Percentiles rank a stretch among this genome's conserved stretches.
These are phyloP conservation scores for Unio pictorum DNA, from an alignment of 2,888 invertebrate species.

Conservation along the genomic window DNA sequence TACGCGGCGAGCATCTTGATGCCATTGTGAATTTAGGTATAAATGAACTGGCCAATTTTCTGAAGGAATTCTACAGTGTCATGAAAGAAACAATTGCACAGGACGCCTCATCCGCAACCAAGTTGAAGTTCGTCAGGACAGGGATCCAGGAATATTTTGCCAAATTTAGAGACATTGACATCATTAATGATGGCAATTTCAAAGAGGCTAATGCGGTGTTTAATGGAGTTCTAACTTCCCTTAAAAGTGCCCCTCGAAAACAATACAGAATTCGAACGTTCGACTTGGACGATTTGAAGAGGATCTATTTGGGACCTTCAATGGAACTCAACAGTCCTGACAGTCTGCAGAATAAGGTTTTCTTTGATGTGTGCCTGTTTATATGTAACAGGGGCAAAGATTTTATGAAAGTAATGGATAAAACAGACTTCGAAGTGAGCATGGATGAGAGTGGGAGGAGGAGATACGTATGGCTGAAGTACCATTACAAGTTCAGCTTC, in stretches of 20 bases:
- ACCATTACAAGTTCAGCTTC: conserved; percentile 55
- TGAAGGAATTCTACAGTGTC: conserved; percentile 56
- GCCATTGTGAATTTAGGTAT: conserved; percentile 46
- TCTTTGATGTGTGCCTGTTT: conserved; percentile 62
- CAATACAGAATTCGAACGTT: conserved; percentile 53
- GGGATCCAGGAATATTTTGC: conserved; percentile 56
- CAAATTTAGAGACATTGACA: conserved; percentile 52
- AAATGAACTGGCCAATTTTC: conserved; percentile 51
- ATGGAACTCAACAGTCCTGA: conserved; percentile 58
- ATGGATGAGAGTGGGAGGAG: conserved; percentile 48
- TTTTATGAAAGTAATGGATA: conserved; percentile 58
- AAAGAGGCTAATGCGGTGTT: conserved; percentile 49
- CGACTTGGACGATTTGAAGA: conserved; percentile 55
- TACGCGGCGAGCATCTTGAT: conserved; percentile 52
- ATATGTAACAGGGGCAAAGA: conserved; percentile 63
- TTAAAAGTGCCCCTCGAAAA: conserved; percentile 38
- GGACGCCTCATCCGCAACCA: conserved; percentile 20
- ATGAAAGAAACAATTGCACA: conserved; percentile 41
- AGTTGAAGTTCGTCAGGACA: conserved; percentile 44
- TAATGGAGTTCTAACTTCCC: conserved; percentile 28
- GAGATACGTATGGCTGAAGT: conserved; percentile 58
- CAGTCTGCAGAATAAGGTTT: conserved; percentile 61
- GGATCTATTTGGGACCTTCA: conserved; percentile 57
- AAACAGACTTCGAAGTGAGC: conserved; percentile 58
- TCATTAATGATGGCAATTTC: conserved; percentile 48